Conservation (phyloP, 2,113 vertebrate species). For the Numida meleagris region DNA sequence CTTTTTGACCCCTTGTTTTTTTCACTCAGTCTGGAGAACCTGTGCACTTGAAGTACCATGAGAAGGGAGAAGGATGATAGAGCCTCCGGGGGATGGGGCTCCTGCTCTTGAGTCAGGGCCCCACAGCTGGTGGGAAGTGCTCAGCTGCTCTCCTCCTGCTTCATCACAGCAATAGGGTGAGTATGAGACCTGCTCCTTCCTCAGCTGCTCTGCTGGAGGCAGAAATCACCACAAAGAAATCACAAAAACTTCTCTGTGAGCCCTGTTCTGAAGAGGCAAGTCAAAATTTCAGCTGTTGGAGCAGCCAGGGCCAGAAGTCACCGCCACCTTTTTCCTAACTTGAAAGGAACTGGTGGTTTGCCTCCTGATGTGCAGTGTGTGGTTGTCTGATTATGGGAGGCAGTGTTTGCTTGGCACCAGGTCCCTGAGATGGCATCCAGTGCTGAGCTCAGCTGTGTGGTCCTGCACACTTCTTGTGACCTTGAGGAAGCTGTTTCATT, state of each 20-base stretch:
- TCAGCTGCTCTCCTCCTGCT: not conserved
- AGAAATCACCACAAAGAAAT: not conserved
- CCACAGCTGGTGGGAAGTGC: no score
- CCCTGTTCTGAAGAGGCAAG: not conserved
- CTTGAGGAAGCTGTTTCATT: not conserved
- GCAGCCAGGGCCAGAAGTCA: not conserved
- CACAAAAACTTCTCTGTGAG: not conserved
- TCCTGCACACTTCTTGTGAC: not conserved
- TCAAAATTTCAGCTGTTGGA: not conserved
- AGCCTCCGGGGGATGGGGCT: not conserved
- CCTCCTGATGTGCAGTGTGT: not conserved
- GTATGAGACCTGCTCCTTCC: not conserved
- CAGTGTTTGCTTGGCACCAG: slow-evolving; percentile 4
- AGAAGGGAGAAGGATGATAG: not conserved
- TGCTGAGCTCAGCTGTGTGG: not conserved
- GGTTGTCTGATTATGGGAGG: not conserved
- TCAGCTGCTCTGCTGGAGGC: not conserved
- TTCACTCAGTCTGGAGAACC: not conserved
- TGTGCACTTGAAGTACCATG: not conserved
- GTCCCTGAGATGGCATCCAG: not conserved
- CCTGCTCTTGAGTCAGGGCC: not conserved
- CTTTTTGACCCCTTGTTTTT: not conserved
- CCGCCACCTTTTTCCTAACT: not conserved
- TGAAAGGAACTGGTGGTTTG: not conserved
- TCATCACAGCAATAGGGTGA: not conserved